Base-by-base conservation (phyloP, 2,888 invertebrate genomes). In the Calameuta idolon region DNA sequence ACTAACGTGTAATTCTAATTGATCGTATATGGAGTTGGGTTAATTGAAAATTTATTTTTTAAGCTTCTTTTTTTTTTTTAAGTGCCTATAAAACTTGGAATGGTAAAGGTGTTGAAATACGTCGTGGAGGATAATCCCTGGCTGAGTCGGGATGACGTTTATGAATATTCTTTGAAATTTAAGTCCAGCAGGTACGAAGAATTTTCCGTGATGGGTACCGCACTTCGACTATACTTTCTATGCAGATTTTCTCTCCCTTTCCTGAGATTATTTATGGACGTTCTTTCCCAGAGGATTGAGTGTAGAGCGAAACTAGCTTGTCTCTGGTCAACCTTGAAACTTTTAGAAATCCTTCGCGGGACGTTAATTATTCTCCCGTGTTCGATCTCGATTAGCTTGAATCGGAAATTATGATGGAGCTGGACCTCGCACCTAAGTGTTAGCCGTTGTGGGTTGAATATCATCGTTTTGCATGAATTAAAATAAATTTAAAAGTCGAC, bases 191-290 rank as follows among this genome's bases (percentile, higher is more conserved):
- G 69, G 76, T 76, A 73, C 75, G 73, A 40, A 78, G 78, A 75
- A 73, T 78, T 71, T 71, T 71, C 71, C 23, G 55, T 55, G 33
- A 71, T 31, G 31, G 71, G 31, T 15, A 76, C 76, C 71, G 40
- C 35, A 40, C 69, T 74, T 12, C 35, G 37, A n/a, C 40, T 75
- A 34, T 75, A 34, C 74, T 30, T 71, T 69, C 78, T 76, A 76
- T 76, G 81, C 79, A 76, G 77, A 81, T 79, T 77, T 68, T 55
- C 55, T 55, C 23, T 55, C 55, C 55, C 55, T 23, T 74, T 78
- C 71, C 31, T 31, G 12, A 78, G 68, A 80, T 81, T 80, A 81
- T 81, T 81, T 80, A 80, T 80, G 77, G 71, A 78, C 78, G 76
- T 78, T 71, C 55, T 55, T 55, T 55, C 55, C 55, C 55, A 55